Evolutionary conservation across 2,888 invertebrate species (phyloP).

Genomic region (Sphecodes monilicornis): DNA sequence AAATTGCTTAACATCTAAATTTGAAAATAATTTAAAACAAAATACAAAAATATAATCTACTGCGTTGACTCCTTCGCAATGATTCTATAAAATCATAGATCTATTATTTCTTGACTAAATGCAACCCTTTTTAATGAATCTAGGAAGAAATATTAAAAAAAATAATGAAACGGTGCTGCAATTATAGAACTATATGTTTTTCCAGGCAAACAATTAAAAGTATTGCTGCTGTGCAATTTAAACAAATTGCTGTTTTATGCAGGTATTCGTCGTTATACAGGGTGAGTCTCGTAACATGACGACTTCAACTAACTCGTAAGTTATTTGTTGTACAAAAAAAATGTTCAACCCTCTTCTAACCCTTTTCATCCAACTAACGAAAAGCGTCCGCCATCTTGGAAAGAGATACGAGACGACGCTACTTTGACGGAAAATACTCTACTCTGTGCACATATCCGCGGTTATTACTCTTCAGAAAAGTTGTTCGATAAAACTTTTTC

Average conservation of each 20-base stretch:
- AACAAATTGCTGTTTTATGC: not conserved
- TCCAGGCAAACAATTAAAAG: too few species aligned
- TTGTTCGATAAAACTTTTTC: constrained; percentile 22
- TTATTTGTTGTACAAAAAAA: too few species aligned
- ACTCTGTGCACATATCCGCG: constrained; percentile 3
- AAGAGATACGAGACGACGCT: not conserved
- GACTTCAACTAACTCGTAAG: too few species aligned
- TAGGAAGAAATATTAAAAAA: too few species aligned
- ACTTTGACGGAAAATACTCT: not conserved
- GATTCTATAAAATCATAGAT: too few species aligned
- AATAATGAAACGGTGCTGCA: too few species aligned
- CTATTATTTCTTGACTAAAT: too few species aligned
- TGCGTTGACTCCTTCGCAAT: too few species aligned
- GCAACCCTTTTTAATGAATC: too few species aligned
- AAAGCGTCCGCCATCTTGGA: not conserved
- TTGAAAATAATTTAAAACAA: not conserved
- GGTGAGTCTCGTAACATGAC: too few species aligned
- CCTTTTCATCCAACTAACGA: not conserved
- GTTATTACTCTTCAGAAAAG: constrained; percentile 21
- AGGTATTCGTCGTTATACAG: not conserved
- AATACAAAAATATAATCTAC: not conserved
- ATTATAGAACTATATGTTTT: too few species aligned
- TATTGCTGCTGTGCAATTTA: not conserved
- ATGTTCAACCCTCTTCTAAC: too few species aligned
- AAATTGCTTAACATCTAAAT: not conserved